These are phyloP conservation scores for Drosophila nigricruria DNA, from an alignment of 2,888 invertebrate species.

Conservation along the genomic window DNA sequence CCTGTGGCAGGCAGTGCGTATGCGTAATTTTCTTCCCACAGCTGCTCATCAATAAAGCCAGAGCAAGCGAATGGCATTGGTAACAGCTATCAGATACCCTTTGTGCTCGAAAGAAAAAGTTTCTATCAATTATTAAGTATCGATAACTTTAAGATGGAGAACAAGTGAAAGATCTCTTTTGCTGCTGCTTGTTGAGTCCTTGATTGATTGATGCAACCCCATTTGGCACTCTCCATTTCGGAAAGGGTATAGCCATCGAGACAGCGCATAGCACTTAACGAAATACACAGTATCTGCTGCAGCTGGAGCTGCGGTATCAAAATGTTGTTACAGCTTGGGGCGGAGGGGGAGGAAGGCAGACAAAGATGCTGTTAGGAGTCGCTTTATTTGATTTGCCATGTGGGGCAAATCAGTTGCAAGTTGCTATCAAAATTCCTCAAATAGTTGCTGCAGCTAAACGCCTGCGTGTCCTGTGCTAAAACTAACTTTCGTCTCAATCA, in stretches of 20 bases:
- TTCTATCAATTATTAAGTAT: background rate
- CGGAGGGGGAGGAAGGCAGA: no score
- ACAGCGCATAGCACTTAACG: slow-evolving; percentile 59
- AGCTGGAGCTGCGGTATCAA: slow-evolving; percentile 4
- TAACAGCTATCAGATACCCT: slow-evolving; percentile 1
- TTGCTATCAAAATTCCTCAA: slow-evolving; percentile 19
- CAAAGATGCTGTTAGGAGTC: slow-evolving; percentile 11
- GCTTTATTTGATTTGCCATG: slow-evolving; percentile 59
- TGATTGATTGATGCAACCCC: slow-evolving; percentile 5
- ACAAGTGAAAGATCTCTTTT: background rate
- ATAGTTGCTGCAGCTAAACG: slow-evolving; percentile 45
- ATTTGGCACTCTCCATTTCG: no score
- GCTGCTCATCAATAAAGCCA: slow-evolving; percentile 38
- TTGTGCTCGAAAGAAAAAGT: background rate
- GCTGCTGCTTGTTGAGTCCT: background rate
- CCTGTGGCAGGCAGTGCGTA: slow-evolving; percentile 40
- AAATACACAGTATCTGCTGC: slow-evolving; percentile 12
- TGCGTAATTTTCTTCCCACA: slow-evolving; percentile 42
- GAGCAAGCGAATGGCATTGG: slow-evolving; percentile 1
- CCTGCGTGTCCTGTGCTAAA: slow-evolving; percentile 33
- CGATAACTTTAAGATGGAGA: background rate
- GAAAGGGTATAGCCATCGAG: slow-evolving; percentile 7
- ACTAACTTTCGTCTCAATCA: slow-evolving; percentile 71
- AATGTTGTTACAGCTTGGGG: slow-evolving; percentile 1
- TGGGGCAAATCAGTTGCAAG: slow-evolving; percentile 62